Evolutionary conservation across 2,797 vertebrate genomes (phyloP).

Genomic region (Acipenser transmontanus): DNA sequence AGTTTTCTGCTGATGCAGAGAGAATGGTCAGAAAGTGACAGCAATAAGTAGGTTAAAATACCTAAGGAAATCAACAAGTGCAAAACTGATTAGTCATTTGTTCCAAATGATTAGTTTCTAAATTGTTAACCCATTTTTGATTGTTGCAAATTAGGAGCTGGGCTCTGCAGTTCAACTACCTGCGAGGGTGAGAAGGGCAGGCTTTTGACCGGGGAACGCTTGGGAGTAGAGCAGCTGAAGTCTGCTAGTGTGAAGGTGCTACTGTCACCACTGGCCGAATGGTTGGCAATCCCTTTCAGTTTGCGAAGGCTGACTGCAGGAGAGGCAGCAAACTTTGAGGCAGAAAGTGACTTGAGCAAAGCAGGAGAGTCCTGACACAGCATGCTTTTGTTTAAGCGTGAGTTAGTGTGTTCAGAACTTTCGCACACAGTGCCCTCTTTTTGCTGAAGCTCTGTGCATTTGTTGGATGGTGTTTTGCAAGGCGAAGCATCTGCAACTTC

Average conservation of each 20-base stretch:
- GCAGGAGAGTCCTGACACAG: conserved; percentile 51
- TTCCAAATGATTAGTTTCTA: conserved; percentile 70
- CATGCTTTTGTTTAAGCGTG: conserved; percentile 45
- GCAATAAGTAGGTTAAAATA: conserved; percentile 44
- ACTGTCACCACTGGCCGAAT: conserved; percentile 50
- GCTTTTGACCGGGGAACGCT: conserved; percentile 73
- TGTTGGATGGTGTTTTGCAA: conserved; percentile 57
- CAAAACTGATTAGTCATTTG: conserved; percentile 63
- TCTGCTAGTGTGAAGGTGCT: conserved; percentile 57
- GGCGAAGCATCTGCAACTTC: conserved; percentile 59
- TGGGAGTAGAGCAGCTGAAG: conserved; percentile 69
- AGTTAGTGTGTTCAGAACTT: conserved; percentile 49
- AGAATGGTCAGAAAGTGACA: conserved; percentile 30
- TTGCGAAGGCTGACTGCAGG: conserved; percentile 59
- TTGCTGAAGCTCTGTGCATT: conserved; percentile 48
- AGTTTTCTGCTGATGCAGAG: conserved; percentile 30
- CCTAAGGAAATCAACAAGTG: conserved; percentile 46
- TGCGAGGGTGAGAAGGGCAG: conserved; percentile 86
- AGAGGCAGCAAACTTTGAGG: conserved; percentile 50
- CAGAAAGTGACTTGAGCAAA: conserved; percentile 52
- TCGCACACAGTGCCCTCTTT: conserved; percentile 48
- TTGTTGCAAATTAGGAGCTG: conserved; percentile 56
- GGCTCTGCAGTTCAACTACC: conserved; percentile 73
- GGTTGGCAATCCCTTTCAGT: conserved; percentile 53
- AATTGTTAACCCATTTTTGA: conserved; percentile 57